A percentile compares a stretch with the other conserved stretches of the same genome.
These are phyloP conservation scores for Psophia crepitans DNA, from an alignment of 2,113 vertebrate genomes.

Conservation along the genomic window DNA sequence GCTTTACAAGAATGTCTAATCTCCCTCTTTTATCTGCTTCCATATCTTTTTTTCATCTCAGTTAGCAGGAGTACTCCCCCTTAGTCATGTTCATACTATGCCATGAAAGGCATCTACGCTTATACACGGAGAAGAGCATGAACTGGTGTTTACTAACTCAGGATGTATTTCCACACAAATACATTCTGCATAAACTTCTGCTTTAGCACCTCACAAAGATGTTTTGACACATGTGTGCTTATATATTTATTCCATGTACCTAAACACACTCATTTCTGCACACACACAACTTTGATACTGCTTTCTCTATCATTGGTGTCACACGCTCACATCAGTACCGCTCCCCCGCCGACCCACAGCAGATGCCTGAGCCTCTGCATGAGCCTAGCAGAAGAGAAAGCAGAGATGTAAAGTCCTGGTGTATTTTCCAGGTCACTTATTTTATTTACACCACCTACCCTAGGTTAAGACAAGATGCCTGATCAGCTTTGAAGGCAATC, in stretches of 20 bases:
- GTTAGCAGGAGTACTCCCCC: conserved; percentile 20
- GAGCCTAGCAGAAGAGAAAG: neutral
- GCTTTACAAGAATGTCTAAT: conserved; percentile 48
- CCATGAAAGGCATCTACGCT: conserved; percentile 20
- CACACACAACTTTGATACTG: neutral
- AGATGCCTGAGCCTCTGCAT: neutral
- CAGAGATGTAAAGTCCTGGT: neutral
- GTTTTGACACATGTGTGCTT: neutral
- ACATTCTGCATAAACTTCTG: neutral
- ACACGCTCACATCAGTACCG: neutral
- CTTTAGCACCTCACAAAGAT: neutral
- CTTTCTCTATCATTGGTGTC: neutral
- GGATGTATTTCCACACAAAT: neutral
- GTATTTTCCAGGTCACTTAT: neutral
- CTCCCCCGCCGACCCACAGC: neutral
- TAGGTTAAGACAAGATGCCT: conserved; percentile 1
- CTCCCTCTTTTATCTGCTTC: conserved; percentile 48
- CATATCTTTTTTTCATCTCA: conserved; percentile 43
- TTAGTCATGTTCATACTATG: neutral
- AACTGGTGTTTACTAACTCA: neutral
- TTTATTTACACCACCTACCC: neutral
- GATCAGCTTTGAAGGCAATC: conserved; percentile 5
- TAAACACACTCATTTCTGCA: neutral
- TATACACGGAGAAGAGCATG: neutral
- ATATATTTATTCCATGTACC: neutral